phyloP scores from a whole-genome alignment of 2,888 invertebrate species.

The Bembecia ichneumoniformis region DNA sequence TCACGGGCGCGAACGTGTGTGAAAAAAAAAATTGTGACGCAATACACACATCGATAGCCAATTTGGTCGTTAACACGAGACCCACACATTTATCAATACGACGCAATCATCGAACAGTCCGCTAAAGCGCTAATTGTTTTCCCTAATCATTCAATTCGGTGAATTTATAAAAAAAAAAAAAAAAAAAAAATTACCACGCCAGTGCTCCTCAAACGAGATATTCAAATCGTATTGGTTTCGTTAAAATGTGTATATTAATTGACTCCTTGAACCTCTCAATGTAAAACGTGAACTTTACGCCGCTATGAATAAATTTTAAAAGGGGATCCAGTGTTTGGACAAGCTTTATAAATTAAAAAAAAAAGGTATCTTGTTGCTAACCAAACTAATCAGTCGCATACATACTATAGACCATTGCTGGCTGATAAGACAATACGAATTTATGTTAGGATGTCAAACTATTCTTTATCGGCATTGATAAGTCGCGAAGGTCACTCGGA shows the following conservation, averaged over 20 bases:
- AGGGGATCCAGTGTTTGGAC: constrained; percentile 13
- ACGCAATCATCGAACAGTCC: neutral
- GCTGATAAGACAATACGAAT: constrained; percentile 66
- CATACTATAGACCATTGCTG: constrained; percentile 41
- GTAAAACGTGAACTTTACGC: constrained; percentile 6
- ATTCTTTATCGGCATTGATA: constrained; percentile 63
- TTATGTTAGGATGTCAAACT: constrained; percentile 66
- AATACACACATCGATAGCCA: constrained; percentile 8
- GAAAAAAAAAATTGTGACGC: constrained; percentile 14
- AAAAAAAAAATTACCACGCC: constrained; percentile 1
- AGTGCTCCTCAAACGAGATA: constrained; percentile 6
- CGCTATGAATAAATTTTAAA: constrained; percentile 1
- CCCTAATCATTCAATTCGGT: too few relatives aligned
- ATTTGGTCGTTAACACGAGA: neutral
- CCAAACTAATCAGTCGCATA: constrained; percentile 39
- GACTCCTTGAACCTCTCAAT: constrained; percentile 6
- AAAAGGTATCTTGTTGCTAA: constrained; percentile 53
- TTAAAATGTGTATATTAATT: constrained; percentile 5
- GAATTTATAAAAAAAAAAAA: too few relatives aligned
- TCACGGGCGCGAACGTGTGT: constrained; percentile 49
- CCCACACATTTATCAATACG: neutral
- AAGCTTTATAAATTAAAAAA: constrained; percentile 29
- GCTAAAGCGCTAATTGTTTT: too few relatives aligned
- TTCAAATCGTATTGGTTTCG: constrained; percentile 7
- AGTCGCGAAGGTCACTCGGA: constrained; percentile 48